phyloP scores from a whole-genome alignment of 2,797 vertebrate species.

The Aphelocoma californica region DNA sequence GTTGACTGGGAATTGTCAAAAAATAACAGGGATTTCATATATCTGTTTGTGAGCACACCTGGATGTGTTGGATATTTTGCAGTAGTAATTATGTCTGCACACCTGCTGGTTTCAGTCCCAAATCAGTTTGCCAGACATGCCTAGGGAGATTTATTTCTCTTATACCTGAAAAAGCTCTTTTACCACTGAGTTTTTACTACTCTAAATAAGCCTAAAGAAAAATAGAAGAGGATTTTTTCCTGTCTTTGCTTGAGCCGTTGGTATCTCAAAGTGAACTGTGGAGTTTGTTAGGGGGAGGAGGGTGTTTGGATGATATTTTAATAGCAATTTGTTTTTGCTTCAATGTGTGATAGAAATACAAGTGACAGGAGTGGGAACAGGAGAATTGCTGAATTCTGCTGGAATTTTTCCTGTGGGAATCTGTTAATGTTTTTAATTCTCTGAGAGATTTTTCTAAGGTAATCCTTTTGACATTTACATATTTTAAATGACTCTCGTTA shows the following conservation, averaged over 20 bases:
- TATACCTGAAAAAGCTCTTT: constrained; percentile 53
- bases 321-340: constrained; percentile 70
- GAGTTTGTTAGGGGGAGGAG: not conserved
- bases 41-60: constrained; percentile 64
- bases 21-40: constrained; percentile 51
- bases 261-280: not conserved
- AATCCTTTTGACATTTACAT: constrained; percentile 66
- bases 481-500: constrained; percentile 60
- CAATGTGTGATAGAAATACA: constrained; percentile 69
- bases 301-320: constrained; percentile 55
- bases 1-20: constrained; percentile 44
- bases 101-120: constrained; percentile 56
- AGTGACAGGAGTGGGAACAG: constrained; percentile 69
- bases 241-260: not conserved
- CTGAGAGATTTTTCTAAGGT: constrained; percentile 59
- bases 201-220: constrained; percentile 15
- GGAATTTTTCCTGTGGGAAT: constrained; percentile 73
- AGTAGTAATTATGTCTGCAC: constrained; percentile 65
- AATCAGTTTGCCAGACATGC: constrained; percentile 64
- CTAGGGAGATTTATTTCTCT: constrained; percentile 68
- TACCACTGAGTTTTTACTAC: constrained; percentile 5
- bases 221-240: constrained; percentile 21
- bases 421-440: constrained; percentile 61
- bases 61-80: constrained; percentile 52
- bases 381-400: constrained; percentile 62